phyloP scores from a whole-genome alignment of 2,797 vertebrate genomes.

The Serranus cabrilla region DNA sequence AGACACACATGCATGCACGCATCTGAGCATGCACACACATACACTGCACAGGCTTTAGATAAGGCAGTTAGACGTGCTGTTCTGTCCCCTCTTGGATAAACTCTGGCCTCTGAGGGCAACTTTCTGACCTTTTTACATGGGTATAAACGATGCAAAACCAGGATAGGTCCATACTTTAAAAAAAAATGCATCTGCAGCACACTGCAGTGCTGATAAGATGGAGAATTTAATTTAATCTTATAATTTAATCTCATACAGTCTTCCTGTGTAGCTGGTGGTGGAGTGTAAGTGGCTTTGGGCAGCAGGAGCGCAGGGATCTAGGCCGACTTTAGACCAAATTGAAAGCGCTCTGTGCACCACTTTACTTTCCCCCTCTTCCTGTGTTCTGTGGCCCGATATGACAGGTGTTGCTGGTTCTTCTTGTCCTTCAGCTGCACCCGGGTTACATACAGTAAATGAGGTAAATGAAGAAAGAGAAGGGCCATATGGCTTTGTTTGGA shows the following conservation, averaged over 20 bases:
- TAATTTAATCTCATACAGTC: constrained; percentile 50
- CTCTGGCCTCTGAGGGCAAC: constrained; percentile 40
- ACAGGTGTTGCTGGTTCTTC: constrained; percentile 54
- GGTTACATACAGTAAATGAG: constrained; percentile 69
- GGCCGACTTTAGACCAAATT: constrained; percentile 25
- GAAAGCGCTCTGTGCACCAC: constrained; percentile 18
- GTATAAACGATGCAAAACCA: constrained; percentile 35
- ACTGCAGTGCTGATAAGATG: constrained; percentile 45
- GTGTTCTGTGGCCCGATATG: constrained; percentile 35
- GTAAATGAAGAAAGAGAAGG: constrained; percentile 68
- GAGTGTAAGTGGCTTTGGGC: constrained; percentile 46
- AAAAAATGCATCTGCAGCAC: constrained; percentile 36
- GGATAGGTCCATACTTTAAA: constrained; percentile 15
- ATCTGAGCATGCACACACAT: constrained; percentile 18
- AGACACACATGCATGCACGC: constrained; percentile 52
- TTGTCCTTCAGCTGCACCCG: constrained; percentile 67
- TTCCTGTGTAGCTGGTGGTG: constrained; percentile 27
- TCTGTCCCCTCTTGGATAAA: constrained; percentile 53
- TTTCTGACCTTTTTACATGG: constrained; percentile 35
- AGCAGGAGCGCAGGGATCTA: constrained; percentile 30
- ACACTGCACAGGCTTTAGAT: constrained; percentile 27
- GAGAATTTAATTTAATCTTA: constrained; percentile 52
- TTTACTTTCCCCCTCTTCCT: constrained; percentile 22
- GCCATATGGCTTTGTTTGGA: constrained; percentile 79
- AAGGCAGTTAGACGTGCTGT: constrained; percentile 40